phyloP scores from a whole-genome alignment of 2,797 vertebrate species.

The Manis pentadactyla region DNA sequence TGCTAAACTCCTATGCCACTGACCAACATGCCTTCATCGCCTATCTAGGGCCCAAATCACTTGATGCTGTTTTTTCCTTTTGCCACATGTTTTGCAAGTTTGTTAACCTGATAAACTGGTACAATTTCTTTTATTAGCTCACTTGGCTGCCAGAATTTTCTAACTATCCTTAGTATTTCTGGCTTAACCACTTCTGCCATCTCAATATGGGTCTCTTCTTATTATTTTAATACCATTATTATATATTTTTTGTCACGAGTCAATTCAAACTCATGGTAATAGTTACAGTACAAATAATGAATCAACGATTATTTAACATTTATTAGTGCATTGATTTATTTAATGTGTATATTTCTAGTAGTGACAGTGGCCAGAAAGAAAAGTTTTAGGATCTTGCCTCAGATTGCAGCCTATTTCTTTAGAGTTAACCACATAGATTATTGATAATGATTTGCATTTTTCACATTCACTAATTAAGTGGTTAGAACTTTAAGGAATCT shows the following conservation, averaged over 20 bases:
- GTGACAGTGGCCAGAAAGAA: constrained; percentile 40
- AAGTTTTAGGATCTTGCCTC: neutral
- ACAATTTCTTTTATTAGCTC: constrained; percentile 62
- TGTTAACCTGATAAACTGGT: constrained; percentile 56
- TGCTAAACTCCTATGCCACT: neutral
- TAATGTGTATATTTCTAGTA: constrained; percentile 42
- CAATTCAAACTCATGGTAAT: constrained; percentile 34
- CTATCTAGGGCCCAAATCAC: neutral
- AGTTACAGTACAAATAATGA: constrained; percentile 8
- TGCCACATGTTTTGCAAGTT: constrained; percentile 36
- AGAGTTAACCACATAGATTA: constrained; percentile 18
- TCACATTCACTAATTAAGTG: constrained; percentile 19
- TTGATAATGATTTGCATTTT: constrained; percentile 37
- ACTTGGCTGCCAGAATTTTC: constrained; percentile 41
- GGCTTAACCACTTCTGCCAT: neutral
- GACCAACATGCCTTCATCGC: neutral
- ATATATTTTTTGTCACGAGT: constrained; percentile 45
- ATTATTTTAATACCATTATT: constrained; percentile 53
- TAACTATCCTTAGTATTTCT: constrained; percentile 4
- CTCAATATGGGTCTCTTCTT: constrained; percentile 5
- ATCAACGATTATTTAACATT: constrained; percentile 46
- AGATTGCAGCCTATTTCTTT: constrained; percentile 19
- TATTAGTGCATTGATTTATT: constrained; percentile 40
- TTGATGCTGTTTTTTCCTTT: constrained; percentile 37
- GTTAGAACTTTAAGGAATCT: constrained; percentile 19